Conservation (phyloP, 2,888 invertebrate species). For the Netelia inedita region DNA sequence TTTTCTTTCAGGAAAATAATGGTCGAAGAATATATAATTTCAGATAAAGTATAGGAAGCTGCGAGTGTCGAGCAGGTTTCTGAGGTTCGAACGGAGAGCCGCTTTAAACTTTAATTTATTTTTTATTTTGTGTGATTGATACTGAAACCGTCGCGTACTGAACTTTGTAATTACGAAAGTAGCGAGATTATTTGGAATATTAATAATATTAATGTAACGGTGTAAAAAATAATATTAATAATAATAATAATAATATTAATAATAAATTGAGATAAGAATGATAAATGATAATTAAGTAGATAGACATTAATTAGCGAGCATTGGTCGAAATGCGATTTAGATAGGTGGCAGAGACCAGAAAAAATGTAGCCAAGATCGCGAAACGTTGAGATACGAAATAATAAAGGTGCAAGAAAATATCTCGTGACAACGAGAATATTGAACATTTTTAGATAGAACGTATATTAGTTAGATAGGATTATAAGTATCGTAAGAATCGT, state of each 20-base stretch:
- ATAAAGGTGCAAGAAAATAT: constrained; percentile 51
- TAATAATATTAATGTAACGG: constrained; percentile 50
- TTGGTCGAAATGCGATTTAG: constrained; percentile 49
- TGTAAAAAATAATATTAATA: constrained; percentile 30
- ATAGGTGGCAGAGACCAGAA: constrained; percentile 49
- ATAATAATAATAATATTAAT: constrained; percentile 28
- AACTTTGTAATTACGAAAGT: constrained; percentile 27
- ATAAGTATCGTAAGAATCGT: constrained; percentile 45
- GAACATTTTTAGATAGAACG: constrained; percentile 63
- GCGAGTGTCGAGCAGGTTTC: constrained; percentile 54
- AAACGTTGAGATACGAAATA: constrained; percentile 27
- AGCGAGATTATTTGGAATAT: constrained; percentile 49
- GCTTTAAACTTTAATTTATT: background rate
- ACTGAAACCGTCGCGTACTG: constrained; percentile 5
- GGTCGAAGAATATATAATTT: background rate
- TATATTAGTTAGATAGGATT: constrained; percentile 66
- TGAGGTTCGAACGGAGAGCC: background rate
- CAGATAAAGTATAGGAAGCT: background rate
- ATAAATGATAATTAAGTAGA: constrained; percentile 45
- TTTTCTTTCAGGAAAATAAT: background rate
- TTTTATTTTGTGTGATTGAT: background rate
- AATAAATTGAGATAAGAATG: constrained; percentile 45
- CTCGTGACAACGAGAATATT: constrained; percentile 23
- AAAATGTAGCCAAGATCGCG: constrained; percentile 50
- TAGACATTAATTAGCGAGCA: constrained; percentile 57